A percentile compares a stretch with the other conserved stretches of the same genome.
phyloP scores from a whole-genome alignment of 1,140 invertebrate genomes.

The Ladona fulva region DNA sequence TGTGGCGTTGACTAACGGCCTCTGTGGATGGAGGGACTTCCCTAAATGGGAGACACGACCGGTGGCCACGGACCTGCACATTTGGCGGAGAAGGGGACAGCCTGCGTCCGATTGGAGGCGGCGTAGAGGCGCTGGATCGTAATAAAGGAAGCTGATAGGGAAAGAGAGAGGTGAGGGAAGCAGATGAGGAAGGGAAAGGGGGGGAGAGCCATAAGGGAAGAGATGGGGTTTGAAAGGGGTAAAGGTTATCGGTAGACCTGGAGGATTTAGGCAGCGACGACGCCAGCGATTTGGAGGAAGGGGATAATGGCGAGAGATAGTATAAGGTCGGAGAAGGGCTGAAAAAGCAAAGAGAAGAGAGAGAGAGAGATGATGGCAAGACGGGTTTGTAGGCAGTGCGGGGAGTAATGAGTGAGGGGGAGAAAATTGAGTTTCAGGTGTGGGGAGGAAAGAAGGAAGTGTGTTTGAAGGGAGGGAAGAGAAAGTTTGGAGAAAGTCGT shows the following conservation, averaged over 20 bases:
- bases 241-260: background rate
- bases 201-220: background rate
- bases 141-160: background rate
- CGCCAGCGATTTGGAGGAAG: background rate
- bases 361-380: background rate
- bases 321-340: background rate
- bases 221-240: background rate
- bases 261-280: background rate
- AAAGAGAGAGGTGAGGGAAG: background rate
- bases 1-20: background rate
- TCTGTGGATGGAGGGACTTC: background rate
- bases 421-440: background rate
- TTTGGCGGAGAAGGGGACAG: background rate
- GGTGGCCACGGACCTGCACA: background rate
- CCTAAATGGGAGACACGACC: background rate
- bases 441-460: background rate
- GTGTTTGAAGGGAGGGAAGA: background rate
- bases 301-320: background rate
- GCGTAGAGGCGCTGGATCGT: background rate
- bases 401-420: background rate
- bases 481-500: background rate
- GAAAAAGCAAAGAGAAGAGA: background rate
- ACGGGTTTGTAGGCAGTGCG: background rate
- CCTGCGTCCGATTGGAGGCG: background rate
- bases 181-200: no score